These are phyloP conservation scores for Acronicta aceris DNA, from an alignment of 2,888 invertebrate genomes.

Conservation along the genomic window DNA sequence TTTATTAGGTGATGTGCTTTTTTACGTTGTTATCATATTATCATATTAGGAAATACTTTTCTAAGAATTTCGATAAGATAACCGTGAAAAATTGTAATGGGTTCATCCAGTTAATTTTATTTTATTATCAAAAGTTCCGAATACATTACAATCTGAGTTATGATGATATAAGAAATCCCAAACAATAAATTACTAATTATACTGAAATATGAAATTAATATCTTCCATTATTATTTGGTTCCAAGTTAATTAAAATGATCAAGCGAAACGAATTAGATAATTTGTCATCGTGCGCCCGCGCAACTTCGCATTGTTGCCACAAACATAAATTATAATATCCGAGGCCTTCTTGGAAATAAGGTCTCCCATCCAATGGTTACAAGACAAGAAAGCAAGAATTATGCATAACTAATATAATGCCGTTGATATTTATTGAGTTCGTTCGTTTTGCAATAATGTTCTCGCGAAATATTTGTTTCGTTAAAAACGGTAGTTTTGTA, in stretches of 20 bases:
- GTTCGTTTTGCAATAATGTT: slow-evolving; percentile 27
- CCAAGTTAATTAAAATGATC: slow-evolving; percentile 81
- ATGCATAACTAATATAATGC: slow-evolving; percentile 43
- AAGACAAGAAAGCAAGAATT: slow-evolving; percentile 45
- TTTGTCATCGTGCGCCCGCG: slow-evolving; percentile 79
- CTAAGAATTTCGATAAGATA: too few relatives aligned
- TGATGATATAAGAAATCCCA: slow-evolving; percentile 38
- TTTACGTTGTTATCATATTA: too few relatives aligned
- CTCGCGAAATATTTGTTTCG: slow-evolving; percentile 23
- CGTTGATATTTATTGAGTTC: slow-evolving; percentile 30
- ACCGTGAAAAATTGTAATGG: slow-evolving; percentile 9
- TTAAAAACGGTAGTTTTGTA: slow-evolving; percentile 1
- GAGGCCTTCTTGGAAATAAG: slow-evolving; percentile 78
- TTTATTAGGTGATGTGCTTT: too few relatives aligned
- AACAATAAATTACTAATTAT: slow-evolving; percentile 47
- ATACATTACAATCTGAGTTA: slow-evolving; percentile 38
- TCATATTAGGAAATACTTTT: neutral
- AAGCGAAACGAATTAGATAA: slow-evolving; percentile 81
- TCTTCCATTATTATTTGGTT: slow-evolving; percentile 58
- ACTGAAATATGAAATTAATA: slow-evolving; percentile 51
- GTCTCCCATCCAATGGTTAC: slow-evolving; percentile 32
- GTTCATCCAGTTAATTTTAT: slow-evolving; percentile 2
- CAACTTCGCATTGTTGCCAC: slow-evolving; percentile 68
- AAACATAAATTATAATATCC: slow-evolving; percentile 73
- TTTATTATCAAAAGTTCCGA: neutral